These are phyloP conservation scores for Nycteola revayana DNA, from an alignment of 2,888 invertebrate species.

Conservation along the genomic window DNA sequence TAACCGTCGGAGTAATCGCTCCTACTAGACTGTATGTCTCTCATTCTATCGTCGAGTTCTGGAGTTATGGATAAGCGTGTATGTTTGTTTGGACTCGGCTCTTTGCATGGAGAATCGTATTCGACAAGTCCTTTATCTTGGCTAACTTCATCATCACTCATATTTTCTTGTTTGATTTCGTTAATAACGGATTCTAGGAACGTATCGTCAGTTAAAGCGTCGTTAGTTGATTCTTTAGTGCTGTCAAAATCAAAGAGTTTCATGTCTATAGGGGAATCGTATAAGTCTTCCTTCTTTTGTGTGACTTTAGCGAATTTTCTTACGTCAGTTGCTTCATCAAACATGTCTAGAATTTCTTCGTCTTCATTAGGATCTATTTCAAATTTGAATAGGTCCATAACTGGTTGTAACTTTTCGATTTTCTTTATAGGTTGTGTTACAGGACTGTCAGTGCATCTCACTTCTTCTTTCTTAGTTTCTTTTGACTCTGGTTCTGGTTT, in stretches of 20 bases:
- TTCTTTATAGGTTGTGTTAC: slow-evolving; percentile 30
- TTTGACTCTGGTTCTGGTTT: slow-evolving; percentile 31
- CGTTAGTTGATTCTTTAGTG: slow-evolving; percentile 48
- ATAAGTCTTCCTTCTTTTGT: slow-evolving; percentile 34
- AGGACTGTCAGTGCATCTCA: slow-evolving; percentile 25
- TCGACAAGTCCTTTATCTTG: slow-evolving; percentile 69
- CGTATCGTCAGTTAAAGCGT: slow-evolving; percentile 60
- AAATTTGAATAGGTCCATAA: slow-evolving; percentile 66
- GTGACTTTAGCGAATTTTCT: slow-evolving; percentile 45
- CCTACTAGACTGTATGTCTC: slow-evolving; percentile 31
- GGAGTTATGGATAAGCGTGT: slow-evolving; percentile 56
- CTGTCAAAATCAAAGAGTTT: slow-evolving; percentile 47
- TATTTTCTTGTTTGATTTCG: slow-evolving; percentile 66
- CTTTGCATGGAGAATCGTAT: slow-evolving; percentile 67
- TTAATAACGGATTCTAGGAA: slow-evolving; percentile 73
- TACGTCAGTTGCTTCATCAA: slow-evolving; percentile 45
- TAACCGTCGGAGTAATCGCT: slow-evolving; percentile 34
- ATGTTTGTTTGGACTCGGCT: slow-evolving; percentile 29
- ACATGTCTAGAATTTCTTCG: slow-evolving; percentile 59
- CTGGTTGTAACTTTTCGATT: slow-evolving; percentile 60
- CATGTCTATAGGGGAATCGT: slow-evolving; percentile 45
- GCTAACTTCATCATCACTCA: slow-evolving; percentile 59
- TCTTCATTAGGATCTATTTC: slow-evolving; percentile 70
- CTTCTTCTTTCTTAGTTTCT: slow-evolving; percentile 32
- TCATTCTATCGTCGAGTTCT: slow-evolving; percentile 56